Conservation (phyloP, 2,888 invertebrate species). For the Aspidapion aeneum region DNA sequence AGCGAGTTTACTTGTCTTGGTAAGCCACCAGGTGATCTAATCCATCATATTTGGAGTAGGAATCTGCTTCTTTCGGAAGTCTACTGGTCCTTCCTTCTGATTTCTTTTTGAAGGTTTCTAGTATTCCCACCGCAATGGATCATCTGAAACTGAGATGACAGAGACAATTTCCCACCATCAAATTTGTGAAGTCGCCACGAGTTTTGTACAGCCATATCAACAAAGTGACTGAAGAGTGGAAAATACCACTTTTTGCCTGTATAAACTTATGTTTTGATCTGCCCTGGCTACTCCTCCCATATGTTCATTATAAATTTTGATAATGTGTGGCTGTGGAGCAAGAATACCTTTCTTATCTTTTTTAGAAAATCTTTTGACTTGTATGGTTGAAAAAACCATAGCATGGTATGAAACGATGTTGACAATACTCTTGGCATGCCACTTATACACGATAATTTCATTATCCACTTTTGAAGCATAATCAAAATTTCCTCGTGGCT, state of each 20-base stretch:
- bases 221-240: conserved; percentile 28
- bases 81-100: conserved; percentile 10
- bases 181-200: conserved; percentile 31
- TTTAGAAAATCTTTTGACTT: not conserved
- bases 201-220: conserved; percentile 34
- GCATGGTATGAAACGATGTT: not conserved
- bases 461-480: not conserved
- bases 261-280: too few species aligned
- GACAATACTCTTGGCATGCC: not conserved
- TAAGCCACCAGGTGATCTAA: conserved; percentile 12
- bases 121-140: conserved; percentile 20
- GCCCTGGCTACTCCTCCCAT: conserved; percentile 4
- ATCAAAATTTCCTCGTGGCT: not conserved
- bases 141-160: conserved; percentile 30
- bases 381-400: not conserved
- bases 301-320: conserved; percentile 4
- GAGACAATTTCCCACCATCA: conserved; percentile 22
- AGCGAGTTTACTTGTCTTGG: conserved; percentile 15
- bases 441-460: not conserved
- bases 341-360: not conserved
- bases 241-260: conserved; percentile 36
- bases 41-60: conserved; percentile 6
- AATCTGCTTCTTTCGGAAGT: not conserved
- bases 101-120: conserved; percentile 14
- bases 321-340: not conserved